These are phyloP conservation scores for Astyanax mexicanus DNA, from an alignment of 2,797 vertebrate genomes.

Conservation along the genomic window DNA sequence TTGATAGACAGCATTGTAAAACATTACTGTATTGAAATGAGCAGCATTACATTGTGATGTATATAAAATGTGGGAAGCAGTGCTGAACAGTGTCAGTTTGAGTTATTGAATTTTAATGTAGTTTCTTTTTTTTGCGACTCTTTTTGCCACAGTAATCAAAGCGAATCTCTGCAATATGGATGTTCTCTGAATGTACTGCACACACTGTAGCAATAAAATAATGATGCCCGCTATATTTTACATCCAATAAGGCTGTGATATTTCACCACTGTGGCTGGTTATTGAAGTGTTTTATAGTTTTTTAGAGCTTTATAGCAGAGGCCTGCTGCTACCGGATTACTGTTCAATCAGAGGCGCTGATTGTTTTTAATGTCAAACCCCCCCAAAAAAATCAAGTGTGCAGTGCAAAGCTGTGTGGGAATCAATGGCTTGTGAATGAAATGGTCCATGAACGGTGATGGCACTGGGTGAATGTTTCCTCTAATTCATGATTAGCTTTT, in stretches of 20 bases:
- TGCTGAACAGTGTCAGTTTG: background rate
- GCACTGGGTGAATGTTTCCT: conserved; percentile 30
- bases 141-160: conserved; percentile 32
- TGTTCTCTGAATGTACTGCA: conserved; percentile 3
- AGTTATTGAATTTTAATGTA: conserved; percentile 33
- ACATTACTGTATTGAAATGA: conserved; percentile 14
- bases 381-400: conserved; percentile 44
- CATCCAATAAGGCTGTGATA: conserved; percentile 17
- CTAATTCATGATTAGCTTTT: conserved; percentile 36
- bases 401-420: conserved; percentile 26
- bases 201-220: conserved; percentile 9
- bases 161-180: conserved; percentile 14
- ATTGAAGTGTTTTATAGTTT: conserved; percentile 25
- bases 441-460: conserved; percentile 48
- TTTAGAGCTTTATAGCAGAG: conserved; percentile 24
- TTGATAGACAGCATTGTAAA: conserved; percentile 14
- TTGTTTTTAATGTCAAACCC: conserved; percentile 37
- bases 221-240: background rate
- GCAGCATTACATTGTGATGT: background rate
- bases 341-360: conserved; percentile 19
- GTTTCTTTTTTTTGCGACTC: conserved; percentile 10
- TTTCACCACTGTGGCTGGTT: conserved; percentile 21
- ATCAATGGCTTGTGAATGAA: conserved; percentile 51
- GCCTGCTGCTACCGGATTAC: conserved; percentile 19
- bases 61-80: background rate